Base-by-base conservation (phyloP, 2,113 vertebrate genomes). In the Hippopotamus amphibius region DNA sequence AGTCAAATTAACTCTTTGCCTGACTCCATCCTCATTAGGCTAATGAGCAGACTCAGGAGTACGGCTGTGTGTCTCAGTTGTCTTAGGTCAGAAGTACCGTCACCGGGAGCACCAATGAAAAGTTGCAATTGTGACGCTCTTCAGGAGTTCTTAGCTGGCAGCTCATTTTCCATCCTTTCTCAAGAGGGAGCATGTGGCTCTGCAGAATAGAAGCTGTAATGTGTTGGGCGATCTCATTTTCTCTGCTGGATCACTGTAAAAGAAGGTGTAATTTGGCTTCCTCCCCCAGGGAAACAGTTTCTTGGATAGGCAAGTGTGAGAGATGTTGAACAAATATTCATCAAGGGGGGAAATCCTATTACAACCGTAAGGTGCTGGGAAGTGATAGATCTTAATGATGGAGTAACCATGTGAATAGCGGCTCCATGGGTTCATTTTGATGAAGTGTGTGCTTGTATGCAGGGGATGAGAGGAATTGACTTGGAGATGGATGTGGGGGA, bases 1-100 rank as follows among this genome's bases (percentile, higher is more conserved):
- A 98, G 50, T 61, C 97, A 96, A 88, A 97, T 98, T 98, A 98
- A 98, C 96, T 98, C 95, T 98, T 97, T 97, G 95, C 74, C 96
- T 95, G 95, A 96, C 95, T 98, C 98, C 93, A 65, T 97, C 93
- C 95, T 98, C 97, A 97, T 98, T 98, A 98, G 96, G 94, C 96
- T 98, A 99, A 99, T 98, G 97, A 98, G 97, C 96, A 95, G 59
- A 87, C 96, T 98, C 97, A 89, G 96, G 93, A 96, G 69, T 12
- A 33, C 28, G 21, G 93, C 96, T 95, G 80, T 0, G 21, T 33
- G 12, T 96, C 96, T 96, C 88, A 14, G 53, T 28, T 68, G 94
- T 97, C 90, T 90, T 93, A 95, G 72, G 95, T 98, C 95, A 97
- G 89, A 95, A 92, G 6, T 41, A 88, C 77, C 93, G 65, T 96